Base-by-base conservation (phyloP, 2,888 invertebrate genomes). In the Acanthosoma haemorrhoidale region DNA sequence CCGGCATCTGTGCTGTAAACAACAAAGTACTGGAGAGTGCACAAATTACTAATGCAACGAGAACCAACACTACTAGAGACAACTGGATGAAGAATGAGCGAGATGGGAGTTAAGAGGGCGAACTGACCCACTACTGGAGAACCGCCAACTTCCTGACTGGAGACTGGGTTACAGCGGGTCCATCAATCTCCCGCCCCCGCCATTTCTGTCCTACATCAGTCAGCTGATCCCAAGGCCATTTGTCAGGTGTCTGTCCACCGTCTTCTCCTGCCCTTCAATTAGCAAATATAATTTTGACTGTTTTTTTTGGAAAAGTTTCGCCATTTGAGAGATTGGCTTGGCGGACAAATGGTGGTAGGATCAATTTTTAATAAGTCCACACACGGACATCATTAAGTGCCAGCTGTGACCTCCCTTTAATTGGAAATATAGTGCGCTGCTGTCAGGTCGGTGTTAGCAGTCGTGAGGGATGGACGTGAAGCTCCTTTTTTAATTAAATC, bases 121-220 rank as follows among this genome's bases (percentile, higher is more conserved):
- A 51, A 51, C 51, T 51, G 51, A 51, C 51, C 51, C 25, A 25
- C 25, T 51, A n/a, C n/a, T n/a, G n/a, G n/a, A n/a, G n/a, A n/a
- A n/a, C n/a, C 51, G 51, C 21, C 51, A 51, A 51, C 51, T 51
- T 51, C 51, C 51, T n/a, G n/a, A n/a, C n/a, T 51, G 51, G 51
- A 21, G 51, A 25, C 51, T 25, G 25, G 25, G 25, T 25, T 25
- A 25, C 18, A 51, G 51, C 51, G 51, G 51, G 5, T 51, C 51
- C 51, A 51, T 51, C 51, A 51, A 51, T 51, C 51, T 51, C 51
- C 51, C 51, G 51, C 51, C 51, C 51, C 51, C 51, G 51, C 51
- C 51, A 51, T 51, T 51, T 51, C 51, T 51, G 51, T 13, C 51
- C 51, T 51, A 51, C 51, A 51, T 51, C 51, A 51, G 25, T 51